Evolutionary conservation across 2,888 invertebrate genomes (phyloP), one percentile per base, ranked within the genome.

Genomic region (Erpobdella octoculata): DNA sequence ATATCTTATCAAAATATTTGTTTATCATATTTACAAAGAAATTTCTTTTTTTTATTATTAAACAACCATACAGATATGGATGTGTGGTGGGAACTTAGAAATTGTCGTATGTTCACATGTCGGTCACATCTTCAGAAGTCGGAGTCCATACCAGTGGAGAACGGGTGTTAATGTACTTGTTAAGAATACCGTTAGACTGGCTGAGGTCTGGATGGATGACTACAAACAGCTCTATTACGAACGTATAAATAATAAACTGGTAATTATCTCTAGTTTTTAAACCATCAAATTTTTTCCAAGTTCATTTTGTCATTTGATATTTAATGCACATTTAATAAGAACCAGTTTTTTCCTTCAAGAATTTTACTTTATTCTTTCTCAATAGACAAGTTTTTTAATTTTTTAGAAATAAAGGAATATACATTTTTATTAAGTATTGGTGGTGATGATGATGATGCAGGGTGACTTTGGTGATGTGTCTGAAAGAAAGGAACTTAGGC

Each of bases 191-290:
- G 68, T 74, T 4, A 31, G 76, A 35, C 67, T 72, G 3, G 76
- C 75, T 21, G 75, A 76, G 58, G 93, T 84, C 15, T 98, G 84
- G 84, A 79, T 84, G 81, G 84, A 84, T 71, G 81, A 83, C 31
- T 83, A 82, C 85, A 91, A 94, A 79, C 90, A 94, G 83, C 97
- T 97, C 85, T 99, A 98, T 85, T 98, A 95, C 85, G 94, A 98
- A 85, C 87, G 98, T 80, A 95, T 98, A 82, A 97, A 97, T 78
- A 90, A 92, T 84, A 93, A 94, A 82, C 89, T 92, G 86, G 87
- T 87, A 21, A 38, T 64, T 73, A 9, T 1, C n/a, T n/a, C n/a
- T n/a, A n/a, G n/a, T n/a, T n/a, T n/a, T n/a, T n/a, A n/a, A n/a
- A n/a, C n/a, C n/a, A n/a, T n/a, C n/a, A n/a, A n/a, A n/a, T n/a